phyloP scores from a whole-genome alignment of 2,113 vertebrate genomes.

The Daubentonia madagascariensis region DNA sequence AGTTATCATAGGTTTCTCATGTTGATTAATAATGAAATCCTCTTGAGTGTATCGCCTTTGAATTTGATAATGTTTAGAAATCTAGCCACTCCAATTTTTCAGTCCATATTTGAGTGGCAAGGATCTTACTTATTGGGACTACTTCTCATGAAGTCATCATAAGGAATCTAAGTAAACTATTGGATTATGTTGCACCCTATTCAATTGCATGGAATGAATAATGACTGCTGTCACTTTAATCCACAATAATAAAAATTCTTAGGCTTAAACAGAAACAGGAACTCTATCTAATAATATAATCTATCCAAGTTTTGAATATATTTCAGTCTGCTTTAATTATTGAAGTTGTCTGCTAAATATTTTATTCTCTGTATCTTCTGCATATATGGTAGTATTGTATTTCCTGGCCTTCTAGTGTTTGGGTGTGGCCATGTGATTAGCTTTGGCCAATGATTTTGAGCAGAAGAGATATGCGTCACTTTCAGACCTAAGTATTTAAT shows the following conservation, averaged over 20 bases:
- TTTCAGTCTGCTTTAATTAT: not conserved
- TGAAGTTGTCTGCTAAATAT: not conserved
- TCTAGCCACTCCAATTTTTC: not conserved
- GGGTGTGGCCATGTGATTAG: not conserved
- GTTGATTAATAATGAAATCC: not conserved
- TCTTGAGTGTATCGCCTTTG: not conserved
- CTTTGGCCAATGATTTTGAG: not conserved
- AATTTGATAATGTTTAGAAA: not conserved
- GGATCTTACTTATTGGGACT: not conserved
- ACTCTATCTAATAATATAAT: not conserved
- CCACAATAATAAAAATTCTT: not conserved
- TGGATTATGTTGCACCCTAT: not conserved
- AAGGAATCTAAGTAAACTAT: not conserved
- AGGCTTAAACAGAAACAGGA: not conserved
- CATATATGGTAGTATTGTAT: not conserved
- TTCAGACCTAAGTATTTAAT: not conserved
- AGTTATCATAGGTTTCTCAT: not conserved
- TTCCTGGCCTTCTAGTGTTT: not conserved
- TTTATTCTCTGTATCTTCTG: not conserved
- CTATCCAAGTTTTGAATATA: not conserved
- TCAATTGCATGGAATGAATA: not conserved
- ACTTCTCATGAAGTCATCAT: not conserved
- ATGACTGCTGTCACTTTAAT: not conserved
- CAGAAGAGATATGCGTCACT: not conserved
- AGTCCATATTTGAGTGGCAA: not conserved